Conservation (phyloP, 37 sponge, comb jelly and placozoan species). For the Theonella swinhoei region DNA sequence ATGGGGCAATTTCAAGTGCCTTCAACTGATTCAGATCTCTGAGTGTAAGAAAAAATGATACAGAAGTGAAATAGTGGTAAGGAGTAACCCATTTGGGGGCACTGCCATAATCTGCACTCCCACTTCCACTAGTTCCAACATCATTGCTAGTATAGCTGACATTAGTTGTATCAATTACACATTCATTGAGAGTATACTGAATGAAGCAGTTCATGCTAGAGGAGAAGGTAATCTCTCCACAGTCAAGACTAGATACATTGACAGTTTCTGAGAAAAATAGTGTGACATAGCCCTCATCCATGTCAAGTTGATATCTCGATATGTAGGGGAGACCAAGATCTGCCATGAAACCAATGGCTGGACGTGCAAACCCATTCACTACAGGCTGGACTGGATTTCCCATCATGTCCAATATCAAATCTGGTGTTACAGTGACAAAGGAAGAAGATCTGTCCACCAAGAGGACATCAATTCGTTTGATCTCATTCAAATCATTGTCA, state of each 20-base stretch:
- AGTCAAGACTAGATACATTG: conserved; percentile 76
- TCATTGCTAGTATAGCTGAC: conserved; percentile 65
- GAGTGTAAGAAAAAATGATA: conserved; percentile 59
- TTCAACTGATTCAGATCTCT: conserved; percentile 83
- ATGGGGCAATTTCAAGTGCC: conserved; percentile 67
- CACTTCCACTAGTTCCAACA: conserved; percentile 76
- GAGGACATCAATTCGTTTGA: conserved; percentile 82
- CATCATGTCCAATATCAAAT: conserved; percentile 74
- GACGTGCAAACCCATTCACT: conserved; percentile 68
- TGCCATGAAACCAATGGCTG: conserved; percentile 43
- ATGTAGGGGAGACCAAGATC: conserved; percentile 63
- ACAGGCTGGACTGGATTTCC: conserved; percentile 69
- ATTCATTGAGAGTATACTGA: conserved; percentile 68
- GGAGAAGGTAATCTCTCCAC: conserved; percentile 68
- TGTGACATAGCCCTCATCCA: conserved; percentile 67
- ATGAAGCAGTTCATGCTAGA: conserved; percentile 42
- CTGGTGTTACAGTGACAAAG: conserved; percentile 61
- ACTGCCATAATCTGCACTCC: conserved; percentile 79
- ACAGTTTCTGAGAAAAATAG: conserved; percentile 82
- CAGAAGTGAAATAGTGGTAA: conserved; percentile 59
- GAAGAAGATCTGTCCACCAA: conserved; percentile 51
- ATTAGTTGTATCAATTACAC: conserved; percentile 67
- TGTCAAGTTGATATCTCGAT: conserved; percentile 57
- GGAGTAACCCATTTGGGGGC: conserved; percentile 82
- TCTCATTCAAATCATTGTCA: conserved; percentile 75